Conservation (phyloP, 2,888 invertebrate species). For the Iphiclides podalirius region DNA sequence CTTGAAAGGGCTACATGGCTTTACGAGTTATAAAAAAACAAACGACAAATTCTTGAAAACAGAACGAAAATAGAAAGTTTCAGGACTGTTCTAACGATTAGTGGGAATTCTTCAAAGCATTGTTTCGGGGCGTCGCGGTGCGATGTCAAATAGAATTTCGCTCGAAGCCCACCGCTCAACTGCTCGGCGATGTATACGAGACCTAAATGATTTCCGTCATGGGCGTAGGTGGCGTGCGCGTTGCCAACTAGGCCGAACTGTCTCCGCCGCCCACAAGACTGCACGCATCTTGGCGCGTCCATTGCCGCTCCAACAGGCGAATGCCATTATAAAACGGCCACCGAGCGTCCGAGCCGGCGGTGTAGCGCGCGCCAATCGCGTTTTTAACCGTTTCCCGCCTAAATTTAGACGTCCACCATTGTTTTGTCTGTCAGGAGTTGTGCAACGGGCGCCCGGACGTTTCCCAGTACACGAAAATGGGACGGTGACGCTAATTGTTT, state of each 20-base stretch:
- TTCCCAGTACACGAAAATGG: slow-evolving; percentile 61
- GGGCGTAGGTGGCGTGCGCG: slow-evolving; percentile 47
- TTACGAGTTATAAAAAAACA: no score
- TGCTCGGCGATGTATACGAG: slow-evolving; percentile 32
- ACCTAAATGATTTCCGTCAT: slow-evolving; percentile 62
- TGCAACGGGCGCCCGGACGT: slow-evolving; percentile 62
- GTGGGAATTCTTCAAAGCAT: slow-evolving; percentile 12
- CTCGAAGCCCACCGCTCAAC: neutral
- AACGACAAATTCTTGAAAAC: no score
- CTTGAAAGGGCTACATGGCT: no score
- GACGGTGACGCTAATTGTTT: slow-evolving; percentile 55
- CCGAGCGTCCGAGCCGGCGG: slow-evolving; percentile 5
- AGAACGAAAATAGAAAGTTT: no score
- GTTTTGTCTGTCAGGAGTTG: slow-evolving; percentile 68
- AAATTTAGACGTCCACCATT: slow-evolving; percentile 60
- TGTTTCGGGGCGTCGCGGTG: slow-evolving; percentile 1
- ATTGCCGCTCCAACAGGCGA: slow-evolving; percentile 14
- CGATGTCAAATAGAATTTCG: slow-evolving; percentile 11
- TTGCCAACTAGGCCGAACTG: slow-evolving; percentile 74
- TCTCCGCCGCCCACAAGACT: slow-evolving; percentile 48
- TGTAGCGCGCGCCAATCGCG: slow-evolving; percentile 27
- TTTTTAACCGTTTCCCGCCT: slow-evolving; percentile 43
- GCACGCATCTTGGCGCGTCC: slow-evolving; percentile 26
- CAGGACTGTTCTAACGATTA: no score
- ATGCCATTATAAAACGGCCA: neutral